Evolutionary conservation across 2,888 invertebrate species (phyloP), one percentile per base, ranked within the genome.

Genomic region (Arrhopalites spinosus): DNA sequence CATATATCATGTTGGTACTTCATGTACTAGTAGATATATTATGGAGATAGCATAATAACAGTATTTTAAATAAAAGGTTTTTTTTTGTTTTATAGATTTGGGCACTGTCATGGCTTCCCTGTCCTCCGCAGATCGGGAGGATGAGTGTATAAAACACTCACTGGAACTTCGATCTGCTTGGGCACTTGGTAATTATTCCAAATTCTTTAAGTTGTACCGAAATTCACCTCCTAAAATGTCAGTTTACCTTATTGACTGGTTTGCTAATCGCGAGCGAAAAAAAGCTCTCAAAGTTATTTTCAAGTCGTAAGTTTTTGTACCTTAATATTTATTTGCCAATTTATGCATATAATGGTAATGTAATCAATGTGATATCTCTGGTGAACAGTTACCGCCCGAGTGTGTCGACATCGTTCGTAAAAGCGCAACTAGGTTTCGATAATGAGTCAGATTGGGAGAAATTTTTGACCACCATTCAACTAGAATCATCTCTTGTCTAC

Each of bases 191-290:
- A 97, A 98, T 87, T 94, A 94, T 87, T 93, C 94, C 86, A 91
- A 90, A 86, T 93, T 99, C 87, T 98, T 99, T 89, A 89, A 91
- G 84, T 88, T 99, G 78, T 98, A 98, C 87, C 90, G 90, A 84
- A 87, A 88, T 78, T 93, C 98, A 56, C 98, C 98, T 25, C 98
- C 98, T 25, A 89, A 93, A 85, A 98, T 99, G 98, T 93, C 95
- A 64, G 94, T 94, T 76, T 96, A 94, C 87, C 90, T 99, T 82
- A 93, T 99, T 88, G 98, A 98, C 88, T 96, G 98, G 96, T 98
- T 98, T 89, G 90, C 96, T 85, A 94, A 96, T 81, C 90, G 98
- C 84, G 97, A 98, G 86, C 89, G 99, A 85, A 96, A 94, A 87
- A 88, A 89, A 83, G 98, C 96, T 84, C 89, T 98, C 85, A 96